Conservation (phyloP, 2,113 vertebrate genomes). For the Myiopsitta monachus region DNA sequence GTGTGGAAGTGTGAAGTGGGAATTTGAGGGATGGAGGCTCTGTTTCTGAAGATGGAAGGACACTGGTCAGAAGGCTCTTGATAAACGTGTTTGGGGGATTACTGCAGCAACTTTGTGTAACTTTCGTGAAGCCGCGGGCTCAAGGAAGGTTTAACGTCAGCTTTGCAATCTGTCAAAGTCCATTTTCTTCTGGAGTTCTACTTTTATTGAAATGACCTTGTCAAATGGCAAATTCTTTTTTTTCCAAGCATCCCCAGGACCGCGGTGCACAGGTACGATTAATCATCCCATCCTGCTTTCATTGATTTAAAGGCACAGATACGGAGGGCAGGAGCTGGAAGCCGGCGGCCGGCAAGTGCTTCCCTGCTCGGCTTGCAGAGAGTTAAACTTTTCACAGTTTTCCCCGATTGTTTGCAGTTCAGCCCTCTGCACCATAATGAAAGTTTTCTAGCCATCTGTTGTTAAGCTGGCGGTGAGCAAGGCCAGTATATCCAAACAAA, state of each 20-base stretch:
- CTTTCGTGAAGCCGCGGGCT: constrained; percentile 34
- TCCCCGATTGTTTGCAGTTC: constrained; percentile 81
- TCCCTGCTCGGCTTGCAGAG: constrained; percentile 58
- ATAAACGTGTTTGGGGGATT: background rate
- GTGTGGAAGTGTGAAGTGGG: background rate
- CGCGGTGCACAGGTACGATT: constrained; percentile 2
- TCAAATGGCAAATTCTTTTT: constrained; percentile 15
- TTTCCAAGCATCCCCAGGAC: constrained; percentile 31
- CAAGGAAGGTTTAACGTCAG: constrained; percentile 46
- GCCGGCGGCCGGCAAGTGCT: background rate
- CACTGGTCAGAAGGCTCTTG: background rate
- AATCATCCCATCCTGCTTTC: constrained; percentile 2
- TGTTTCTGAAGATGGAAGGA: background rate
- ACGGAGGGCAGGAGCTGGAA: background rate
- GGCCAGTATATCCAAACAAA: constrained; percentile 91
- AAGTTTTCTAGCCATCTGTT: constrained; percentile 93
- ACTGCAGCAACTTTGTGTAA: background rate
- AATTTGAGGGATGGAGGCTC: background rate
- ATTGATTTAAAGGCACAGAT: constrained; percentile 5
- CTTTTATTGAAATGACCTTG: constrained; percentile 55
- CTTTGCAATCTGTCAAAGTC: constrained; percentile 32
- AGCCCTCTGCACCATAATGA: constrained; percentile 80
- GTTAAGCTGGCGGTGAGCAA: constrained; percentile 91
- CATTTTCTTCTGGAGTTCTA: constrained; percentile 36
- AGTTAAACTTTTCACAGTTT: constrained; percentile 80